Evolutionary conservation across 2,888 invertebrate genomes (phyloP).

Genomic region (Stenodema calcarata): DNA sequence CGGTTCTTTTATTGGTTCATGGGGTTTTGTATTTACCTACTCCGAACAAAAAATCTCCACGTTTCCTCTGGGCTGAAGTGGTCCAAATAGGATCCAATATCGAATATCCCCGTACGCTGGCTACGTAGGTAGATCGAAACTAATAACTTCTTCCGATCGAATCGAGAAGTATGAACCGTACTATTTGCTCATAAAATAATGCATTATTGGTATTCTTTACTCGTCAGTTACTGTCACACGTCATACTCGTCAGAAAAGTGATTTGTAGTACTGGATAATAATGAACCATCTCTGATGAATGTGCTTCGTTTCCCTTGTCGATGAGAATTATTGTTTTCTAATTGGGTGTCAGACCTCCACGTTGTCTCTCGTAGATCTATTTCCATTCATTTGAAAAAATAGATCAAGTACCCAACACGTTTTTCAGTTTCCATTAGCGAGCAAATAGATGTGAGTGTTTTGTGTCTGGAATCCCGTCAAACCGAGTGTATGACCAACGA

Average conservation of each 20-base stretch:
- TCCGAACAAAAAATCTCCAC: background rate
- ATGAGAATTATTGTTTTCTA: too few relatives aligned
- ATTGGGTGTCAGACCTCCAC: too few relatives aligned
- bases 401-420: background rate
- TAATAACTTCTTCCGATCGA: background rate
- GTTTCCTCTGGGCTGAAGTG: background rate
- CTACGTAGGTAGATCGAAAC: background rate
- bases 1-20: conserved; percentile 24
- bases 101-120: background rate
- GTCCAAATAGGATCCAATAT: background rate
- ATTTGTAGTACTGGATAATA: too few relatives aligned
- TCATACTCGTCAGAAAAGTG: too few relatives aligned
- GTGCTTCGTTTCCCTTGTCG: too few relatives aligned
- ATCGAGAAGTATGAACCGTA: background rate
- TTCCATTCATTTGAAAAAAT: too few relatives aligned
- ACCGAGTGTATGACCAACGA: background rate
- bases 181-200: background rate
- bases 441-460: background rate
- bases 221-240: too few relatives aligned
- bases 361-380: too few relatives aligned
- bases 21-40: conserved; percentile 21
- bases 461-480: background rate
- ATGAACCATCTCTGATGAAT: too few relatives aligned
- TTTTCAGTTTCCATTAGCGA: background rate
- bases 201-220: background rate